Evolutionary conservation across 2,113 vertebrate species (phyloP).

Genomic region (Bubo scandiacus): DNA sequence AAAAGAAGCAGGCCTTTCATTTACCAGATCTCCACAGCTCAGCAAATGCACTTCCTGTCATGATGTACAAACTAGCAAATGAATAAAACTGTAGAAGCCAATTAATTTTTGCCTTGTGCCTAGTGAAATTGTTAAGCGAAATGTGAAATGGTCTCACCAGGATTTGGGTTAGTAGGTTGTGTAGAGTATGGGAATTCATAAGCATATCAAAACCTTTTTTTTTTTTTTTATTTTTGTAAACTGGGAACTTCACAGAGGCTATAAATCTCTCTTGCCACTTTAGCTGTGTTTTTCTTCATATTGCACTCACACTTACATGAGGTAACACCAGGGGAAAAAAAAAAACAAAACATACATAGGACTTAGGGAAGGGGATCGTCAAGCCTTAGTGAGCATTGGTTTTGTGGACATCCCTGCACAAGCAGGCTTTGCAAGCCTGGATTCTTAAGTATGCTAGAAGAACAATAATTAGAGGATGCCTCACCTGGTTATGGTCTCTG

Average conservation of each 20-base stretch:
- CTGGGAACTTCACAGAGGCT: neutral
- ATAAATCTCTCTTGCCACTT: neutral
- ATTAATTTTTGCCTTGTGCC: neutral
- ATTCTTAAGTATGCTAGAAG: neutral
- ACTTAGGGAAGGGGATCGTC: neutral
- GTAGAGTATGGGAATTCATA: neutral
- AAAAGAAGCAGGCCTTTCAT: neutral
- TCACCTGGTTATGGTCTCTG: neutral
- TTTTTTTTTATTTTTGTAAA: neutral
- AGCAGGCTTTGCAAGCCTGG: neutral
- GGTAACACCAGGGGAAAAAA: neutral
- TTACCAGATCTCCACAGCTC: neutral
- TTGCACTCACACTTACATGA: fast-evolving
- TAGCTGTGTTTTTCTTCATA: neutral
- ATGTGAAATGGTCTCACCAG: neutral
- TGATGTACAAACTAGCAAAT: neutral
- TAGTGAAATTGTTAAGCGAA: neutral
- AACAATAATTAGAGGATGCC: neutral
- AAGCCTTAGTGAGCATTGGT: neutral
- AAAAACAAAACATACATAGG: neutral
- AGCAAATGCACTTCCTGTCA: fast-evolving
- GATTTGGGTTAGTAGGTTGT: neutral
- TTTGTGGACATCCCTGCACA: neutral
- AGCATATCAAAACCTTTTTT: neutral
- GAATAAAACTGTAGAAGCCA: neutral